These are phyloP conservation scores for Heteromurus nitidus DNA, from an alignment of 2,888 invertebrate genomes.

Conservation along the genomic window DNA sequence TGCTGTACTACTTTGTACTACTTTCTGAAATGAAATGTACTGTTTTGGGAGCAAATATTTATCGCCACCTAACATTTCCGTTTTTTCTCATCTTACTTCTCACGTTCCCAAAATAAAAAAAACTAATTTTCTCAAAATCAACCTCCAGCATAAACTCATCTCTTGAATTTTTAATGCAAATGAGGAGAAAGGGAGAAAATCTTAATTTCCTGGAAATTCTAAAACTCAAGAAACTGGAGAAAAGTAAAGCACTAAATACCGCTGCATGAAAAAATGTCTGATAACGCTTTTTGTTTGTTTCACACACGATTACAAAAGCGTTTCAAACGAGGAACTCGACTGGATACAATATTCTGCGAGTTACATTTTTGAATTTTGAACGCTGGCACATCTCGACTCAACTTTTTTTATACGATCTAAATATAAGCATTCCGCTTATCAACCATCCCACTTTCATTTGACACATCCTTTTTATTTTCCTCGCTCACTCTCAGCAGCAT, in stretches of 20 bases:
- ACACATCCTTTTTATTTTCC: not conserved
- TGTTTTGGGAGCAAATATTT: no score
- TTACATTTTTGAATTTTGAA: no score
- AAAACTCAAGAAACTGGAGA: no score
- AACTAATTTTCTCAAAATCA: not conserved
- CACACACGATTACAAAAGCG: no score
- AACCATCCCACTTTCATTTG: not conserved
- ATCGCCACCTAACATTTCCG: no score
- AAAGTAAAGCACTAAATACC: not conserved
- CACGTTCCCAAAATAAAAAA: constrained; percentile 29
- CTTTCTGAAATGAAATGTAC: no score
- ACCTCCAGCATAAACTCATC: not conserved
- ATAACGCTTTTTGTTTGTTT: no score
- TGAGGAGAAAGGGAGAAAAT: constrained; percentile 24
- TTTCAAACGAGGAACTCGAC: no score
- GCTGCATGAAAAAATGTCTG: not conserved
- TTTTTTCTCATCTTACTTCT: constrained; percentile 40
- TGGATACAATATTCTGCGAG: no score
- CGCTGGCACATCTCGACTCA: not conserved
- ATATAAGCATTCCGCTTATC: not conserved
- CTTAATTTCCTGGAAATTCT: constrained; percentile 61
- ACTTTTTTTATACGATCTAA: not conserved
- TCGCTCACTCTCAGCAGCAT: not conserved
- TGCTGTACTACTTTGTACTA: no score
- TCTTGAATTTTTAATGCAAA: not conserved